phyloP scores from a whole-genome alignment of 2,888 invertebrate genomes.

The Thymelicus lineola region DNA sequence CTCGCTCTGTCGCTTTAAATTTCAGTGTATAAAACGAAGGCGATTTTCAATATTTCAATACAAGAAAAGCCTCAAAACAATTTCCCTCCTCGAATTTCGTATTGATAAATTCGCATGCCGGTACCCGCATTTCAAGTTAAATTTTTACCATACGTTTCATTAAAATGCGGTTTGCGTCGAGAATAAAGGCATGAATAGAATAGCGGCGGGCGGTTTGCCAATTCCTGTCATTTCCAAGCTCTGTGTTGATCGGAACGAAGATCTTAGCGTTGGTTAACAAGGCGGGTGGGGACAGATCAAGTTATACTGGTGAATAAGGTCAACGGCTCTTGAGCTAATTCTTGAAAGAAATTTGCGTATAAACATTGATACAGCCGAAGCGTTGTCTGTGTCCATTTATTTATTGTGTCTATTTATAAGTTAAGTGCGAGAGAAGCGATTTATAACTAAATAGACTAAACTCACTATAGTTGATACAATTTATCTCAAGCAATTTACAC shows the following conservation, averaged over 20 bases:
- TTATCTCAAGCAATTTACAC: background rate
- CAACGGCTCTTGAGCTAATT: slow-evolving; percentile 51
- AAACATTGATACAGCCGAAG: slow-evolving; percentile 28
- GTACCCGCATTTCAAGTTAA: slow-evolving; percentile 35
- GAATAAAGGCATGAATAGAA: slow-evolving; percentile 65
- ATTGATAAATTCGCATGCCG: slow-evolving; percentile 32
- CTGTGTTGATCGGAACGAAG: slow-evolving; percentile 41
- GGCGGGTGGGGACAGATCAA: slow-evolving; percentile 43
- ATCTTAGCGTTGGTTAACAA: slow-evolving; percentile 44
- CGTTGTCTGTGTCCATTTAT: slow-evolving; percentile 20
- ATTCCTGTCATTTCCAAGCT: slow-evolving; percentile 63
- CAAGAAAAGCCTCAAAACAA: slow-evolving; percentile 26
- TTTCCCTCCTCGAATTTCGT: slow-evolving; percentile 19
- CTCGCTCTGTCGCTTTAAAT: slow-evolving; percentile 14
- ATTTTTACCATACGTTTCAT: slow-evolving; percentile 53
- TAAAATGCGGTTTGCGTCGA: slow-evolving; percentile 73
- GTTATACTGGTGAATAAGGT: slow-evolving; percentile 52
- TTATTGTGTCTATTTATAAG: slow-evolving; percentile 12
- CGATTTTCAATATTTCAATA: slow-evolving; percentile 26
- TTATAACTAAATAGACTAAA: background rate
- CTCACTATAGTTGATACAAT: background rate
- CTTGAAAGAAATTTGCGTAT: slow-evolving; percentile 38
- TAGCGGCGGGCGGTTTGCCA: slow-evolving; percentile 69
- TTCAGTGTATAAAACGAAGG: slow-evolving; percentile 6
- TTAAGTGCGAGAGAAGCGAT: background rate